phyloP scores from a whole-genome alignment of 35 echinoderm and acorn worm species.

The Holothuria glaberrima region DNA sequence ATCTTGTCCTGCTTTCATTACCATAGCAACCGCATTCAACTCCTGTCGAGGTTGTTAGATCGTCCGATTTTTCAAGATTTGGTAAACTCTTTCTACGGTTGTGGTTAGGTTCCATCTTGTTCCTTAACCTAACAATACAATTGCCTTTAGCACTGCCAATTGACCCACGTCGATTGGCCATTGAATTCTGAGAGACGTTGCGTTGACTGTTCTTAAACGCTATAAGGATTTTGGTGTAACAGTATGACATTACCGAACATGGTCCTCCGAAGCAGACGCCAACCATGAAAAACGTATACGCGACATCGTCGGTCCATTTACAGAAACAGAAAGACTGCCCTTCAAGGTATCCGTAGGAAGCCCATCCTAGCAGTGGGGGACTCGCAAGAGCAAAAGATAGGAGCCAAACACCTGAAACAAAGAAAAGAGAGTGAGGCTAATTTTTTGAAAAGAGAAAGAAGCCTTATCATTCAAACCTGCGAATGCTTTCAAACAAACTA shows the following conservation, averaged over 20 bases:
- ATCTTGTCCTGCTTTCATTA: background rate
- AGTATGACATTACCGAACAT: constrained; percentile 94
- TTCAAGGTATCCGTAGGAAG: constrained; percentile 76
- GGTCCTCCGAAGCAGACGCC: constrained; percentile 93
- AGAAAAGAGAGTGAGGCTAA: constrained; percentile 10
- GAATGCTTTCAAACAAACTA: no score
- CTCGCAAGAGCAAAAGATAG: constrained; percentile 70
- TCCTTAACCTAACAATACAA: constrained; percentile 14
- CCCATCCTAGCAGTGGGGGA: constrained; percentile 83
- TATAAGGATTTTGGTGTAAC: constrained; percentile 80
- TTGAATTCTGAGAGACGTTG: constrained; percentile 40
- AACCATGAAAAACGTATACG: constrained; percentile 98
- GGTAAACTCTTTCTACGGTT: constrained; percentile 29
- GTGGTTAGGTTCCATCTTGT: background rate
- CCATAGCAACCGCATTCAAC: constrained; percentile 38
- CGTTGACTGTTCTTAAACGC: constrained; percentile 74
- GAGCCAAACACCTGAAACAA: constrained; percentile 84
- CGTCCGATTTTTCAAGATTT: background rate
- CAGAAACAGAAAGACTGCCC: constrained; percentile 98
- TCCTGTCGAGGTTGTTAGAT: background rate
- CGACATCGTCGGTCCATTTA: constrained; percentile 63
- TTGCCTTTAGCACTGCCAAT: constrained; percentile 46
- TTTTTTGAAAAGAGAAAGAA: background rate
- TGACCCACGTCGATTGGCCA: background rate
- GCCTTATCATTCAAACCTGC: no score